Evolutionary conservation across 2,797 vertebrate genomes (phyloP).

Genomic region (Todus mexicanus): DNA sequence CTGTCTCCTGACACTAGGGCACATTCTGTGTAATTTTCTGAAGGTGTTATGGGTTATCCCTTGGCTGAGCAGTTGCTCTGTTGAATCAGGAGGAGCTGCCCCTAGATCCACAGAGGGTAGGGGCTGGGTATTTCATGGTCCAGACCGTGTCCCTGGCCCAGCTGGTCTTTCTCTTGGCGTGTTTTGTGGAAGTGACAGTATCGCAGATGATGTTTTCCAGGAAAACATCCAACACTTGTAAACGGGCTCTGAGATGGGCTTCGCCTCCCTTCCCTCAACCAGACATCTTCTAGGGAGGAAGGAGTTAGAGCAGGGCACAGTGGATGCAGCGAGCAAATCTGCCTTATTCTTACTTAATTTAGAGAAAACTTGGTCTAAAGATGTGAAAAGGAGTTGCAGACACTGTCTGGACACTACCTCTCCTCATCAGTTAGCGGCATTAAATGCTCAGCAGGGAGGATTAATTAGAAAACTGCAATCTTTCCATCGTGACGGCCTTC

Average conservation of each 20-base stretch:
- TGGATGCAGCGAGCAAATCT: not conserved
- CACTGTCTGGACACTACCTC: not conserved
- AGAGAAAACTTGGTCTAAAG: not conserved
- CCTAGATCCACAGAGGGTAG: not conserved
- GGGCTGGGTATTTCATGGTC: not conserved
- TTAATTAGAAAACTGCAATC: conserved; percentile 39
- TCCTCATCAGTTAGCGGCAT: conserved; percentile 11
- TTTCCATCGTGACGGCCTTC: conserved; percentile 22
- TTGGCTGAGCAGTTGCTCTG: not conserved
- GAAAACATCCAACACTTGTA: conserved; percentile 38
- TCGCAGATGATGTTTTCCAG: not conserved
- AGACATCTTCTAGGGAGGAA: not conserved
- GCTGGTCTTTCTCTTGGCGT: conserved; percentile 29
- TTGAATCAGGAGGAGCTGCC: not conserved
- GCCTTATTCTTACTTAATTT: not conserved
- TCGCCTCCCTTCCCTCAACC: not conserved
- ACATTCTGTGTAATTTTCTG: not conserved
- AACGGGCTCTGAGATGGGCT: not conserved
- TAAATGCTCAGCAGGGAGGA: conserved; percentile 41
- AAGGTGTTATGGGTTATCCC: not conserved
- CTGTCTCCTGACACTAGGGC: not conserved
- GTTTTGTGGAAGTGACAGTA: conserved; percentile 32
- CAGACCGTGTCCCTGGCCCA: conserved; percentile 7
- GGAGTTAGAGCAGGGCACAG: not conserved
- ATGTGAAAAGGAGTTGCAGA: not conserved